Evolutionary conservation across 1,140 invertebrate genomes (phyloP).

Genomic region (Drosophila kikkawai): DNA sequence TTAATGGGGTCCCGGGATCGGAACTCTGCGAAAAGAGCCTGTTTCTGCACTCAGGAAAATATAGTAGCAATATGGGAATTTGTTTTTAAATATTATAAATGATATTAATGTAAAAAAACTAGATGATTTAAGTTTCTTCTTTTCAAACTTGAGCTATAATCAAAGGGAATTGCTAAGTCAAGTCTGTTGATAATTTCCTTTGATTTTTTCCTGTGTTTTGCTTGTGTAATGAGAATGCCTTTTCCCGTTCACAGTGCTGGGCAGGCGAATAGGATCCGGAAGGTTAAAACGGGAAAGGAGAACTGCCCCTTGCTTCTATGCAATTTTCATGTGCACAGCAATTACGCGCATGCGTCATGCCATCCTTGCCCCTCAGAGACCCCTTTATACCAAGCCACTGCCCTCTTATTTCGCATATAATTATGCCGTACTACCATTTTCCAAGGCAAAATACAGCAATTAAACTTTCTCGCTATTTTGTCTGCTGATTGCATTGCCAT

Average conservation of each 20-base stretch:
- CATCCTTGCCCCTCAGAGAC: slow-evolving; percentile 3
- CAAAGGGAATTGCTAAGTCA: background rate
- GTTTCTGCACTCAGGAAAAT: slow-evolving; percentile 9
- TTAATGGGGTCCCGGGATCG: slow-evolving; percentile 65
- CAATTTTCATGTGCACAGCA: slow-evolving; percentile 57
- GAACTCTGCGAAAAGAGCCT: slow-evolving; percentile 10
- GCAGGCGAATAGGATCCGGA: slow-evolving; percentile 53
- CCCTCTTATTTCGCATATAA: slow-evolving; percentile 38
- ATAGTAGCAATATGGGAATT: too few species aligned
- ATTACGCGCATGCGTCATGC: slow-evolving; percentile 80
- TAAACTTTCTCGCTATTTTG: slow-evolving; percentile 79
- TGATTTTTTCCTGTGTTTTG: background rate
- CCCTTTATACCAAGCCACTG: background rate
- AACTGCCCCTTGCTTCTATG: slow-evolving; percentile 24
- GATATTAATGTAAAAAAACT: background rate
- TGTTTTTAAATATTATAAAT: too few species aligned
- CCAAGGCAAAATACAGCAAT: slow-evolving; percentile 65
- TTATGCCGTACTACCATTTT: slow-evolving; percentile 68
- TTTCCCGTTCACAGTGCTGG: slow-evolving; percentile 54
- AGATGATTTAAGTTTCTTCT: background rate
- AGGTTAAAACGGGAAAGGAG: slow-evolving; percentile 12
- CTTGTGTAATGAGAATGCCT: slow-evolving; percentile 65
- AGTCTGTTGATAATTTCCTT: background rate
- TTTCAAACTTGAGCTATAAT: background rate
- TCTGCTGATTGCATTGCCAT: slow-evolving; percentile 66